Base-by-base conservation (phyloP, 1,140 invertebrate genomes). In the Penaeus indicus region DNA sequence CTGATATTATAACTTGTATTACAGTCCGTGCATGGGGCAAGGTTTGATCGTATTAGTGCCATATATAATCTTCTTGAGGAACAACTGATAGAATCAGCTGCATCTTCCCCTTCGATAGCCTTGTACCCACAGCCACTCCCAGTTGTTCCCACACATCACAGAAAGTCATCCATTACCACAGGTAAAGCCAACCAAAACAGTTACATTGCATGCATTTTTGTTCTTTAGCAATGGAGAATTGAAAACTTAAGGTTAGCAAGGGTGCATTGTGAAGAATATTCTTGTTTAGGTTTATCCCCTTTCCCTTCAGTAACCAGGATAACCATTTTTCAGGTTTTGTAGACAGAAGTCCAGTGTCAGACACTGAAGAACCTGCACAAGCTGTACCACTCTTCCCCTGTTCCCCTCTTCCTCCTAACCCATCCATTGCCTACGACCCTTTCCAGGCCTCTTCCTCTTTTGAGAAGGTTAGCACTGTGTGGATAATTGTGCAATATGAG, bases 31-130 rank as follows among this genome's bases (percentile, higher is more conserved):
- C 95, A 96, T 91, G 96, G 95, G 91, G 96, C 97, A 91, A 94
- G 96, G 18, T 99, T 98, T 93, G 98, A 99, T 93, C 97, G 99
- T 93, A 97, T 98, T 90, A 98, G 97, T 91, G 98, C 98, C 77
- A 99, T 99, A 91, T 99, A 99, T 93, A 97, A 98, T 93, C 94
- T 99, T 88, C 94, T 99, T 21, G 94, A 96, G 90, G 97, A 98
- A 91, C 85, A 88, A 85, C 63, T 88, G 61, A 75, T 75, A 62
- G 86, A 85, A 62, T 64, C 75, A 78, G 81, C 84, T 60, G 32
- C 90, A 27, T 83, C 86, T n/a, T 88, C 86, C 25, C 86, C 86
- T 63, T 75, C 86, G 61, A 88, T 88, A 47, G 60, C 81, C 81
- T 64, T 86, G 38, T 91, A 89, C 62, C 92, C 92, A n/a, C 92